These are phyloP conservation scores for Myodes glareolus DNA, from an alignment of 2,113 vertebrate species.

Conservation along the genomic window DNA sequence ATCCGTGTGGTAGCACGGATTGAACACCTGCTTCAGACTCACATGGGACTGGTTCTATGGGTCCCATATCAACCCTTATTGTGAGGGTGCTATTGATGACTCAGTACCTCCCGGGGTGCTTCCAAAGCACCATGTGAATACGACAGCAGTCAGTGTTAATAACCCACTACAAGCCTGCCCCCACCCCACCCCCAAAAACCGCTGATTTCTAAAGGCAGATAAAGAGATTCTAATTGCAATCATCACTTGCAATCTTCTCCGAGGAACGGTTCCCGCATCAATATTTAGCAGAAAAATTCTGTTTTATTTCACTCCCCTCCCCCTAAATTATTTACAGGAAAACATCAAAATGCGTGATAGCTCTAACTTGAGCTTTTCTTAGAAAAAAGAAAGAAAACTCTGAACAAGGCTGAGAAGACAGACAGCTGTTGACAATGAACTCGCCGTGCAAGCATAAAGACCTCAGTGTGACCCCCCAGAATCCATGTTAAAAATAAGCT, in stretches of 20 bases:
- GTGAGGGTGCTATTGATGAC: background rate
- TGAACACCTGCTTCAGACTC: background rate
- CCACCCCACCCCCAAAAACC: no score
- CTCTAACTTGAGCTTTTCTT: background rate
- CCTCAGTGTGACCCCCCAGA: background rate
- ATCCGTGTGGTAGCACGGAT: no score
- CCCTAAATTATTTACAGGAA: conserved; percentile 70
- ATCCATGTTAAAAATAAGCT: background rate
- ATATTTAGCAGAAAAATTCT: conserved; percentile 75
- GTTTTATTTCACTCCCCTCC: conserved; percentile 72
- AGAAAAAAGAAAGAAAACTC: background rate
- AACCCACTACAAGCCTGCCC: background rate
- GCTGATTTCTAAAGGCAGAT: conserved; percentile 67
- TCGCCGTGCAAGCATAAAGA: background rate
- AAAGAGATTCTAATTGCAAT: conserved; percentile 80
- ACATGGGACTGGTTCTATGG: background rate
- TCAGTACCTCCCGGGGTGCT: conserved; percentile 11
- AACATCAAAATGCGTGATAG: conserved; percentile 54
- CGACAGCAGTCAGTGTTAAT: conserved; percentile 65
- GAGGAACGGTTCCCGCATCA: conserved; percentile 68
- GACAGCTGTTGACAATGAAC: background rate
- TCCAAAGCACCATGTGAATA: conserved; percentile 42
- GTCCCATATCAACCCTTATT: background rate
- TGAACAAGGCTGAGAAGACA: background rate
- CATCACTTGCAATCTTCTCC: conserved; percentile 72